Percentiles rank a stretch among this genome's conserved stretches.
Conservation (phyloP, 2,113 vertebrate genomes). For the Scolopax mira region DNA sequence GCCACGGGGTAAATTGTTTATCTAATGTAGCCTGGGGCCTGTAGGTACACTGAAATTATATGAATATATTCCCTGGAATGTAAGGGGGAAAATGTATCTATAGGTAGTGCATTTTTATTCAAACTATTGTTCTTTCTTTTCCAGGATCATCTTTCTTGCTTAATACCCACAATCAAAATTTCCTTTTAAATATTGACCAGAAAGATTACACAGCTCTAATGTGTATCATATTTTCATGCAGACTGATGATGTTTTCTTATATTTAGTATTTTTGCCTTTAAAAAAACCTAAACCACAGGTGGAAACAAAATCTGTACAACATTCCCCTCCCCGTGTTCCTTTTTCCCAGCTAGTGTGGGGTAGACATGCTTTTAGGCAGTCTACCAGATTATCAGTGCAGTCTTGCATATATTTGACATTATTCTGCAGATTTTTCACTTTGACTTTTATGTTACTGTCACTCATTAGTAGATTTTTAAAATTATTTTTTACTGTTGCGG, state of each 20-base stretch:
- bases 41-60: background rate
- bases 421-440: constrained; percentile 35
- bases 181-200: background rate
- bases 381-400: background rate
- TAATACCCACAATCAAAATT: background rate
- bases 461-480: constrained; percentile 21
- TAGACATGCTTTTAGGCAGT: background rate
- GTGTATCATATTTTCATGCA: background rate
- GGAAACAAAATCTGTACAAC: background rate
- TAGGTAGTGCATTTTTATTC: background rate
- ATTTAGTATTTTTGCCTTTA: background rate
- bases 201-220: background rate
- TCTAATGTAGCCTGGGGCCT: background rate
- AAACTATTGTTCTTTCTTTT: background rate
- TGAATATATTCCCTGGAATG: background rate
- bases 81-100: background rate
- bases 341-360: background rate
- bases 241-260: background rate
- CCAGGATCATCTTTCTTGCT: background rate
- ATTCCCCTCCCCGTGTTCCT: background rate
- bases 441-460: constrained; percentile 41
- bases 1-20: constrained; percentile 2
- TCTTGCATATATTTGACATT: constrained; percentile 24
- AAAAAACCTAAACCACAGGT: background rate
- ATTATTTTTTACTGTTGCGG: background rate